phyloP scores from a whole-genome alignment of 1,140 invertebrate genomes.

The Agrypnia vestita region DNA sequence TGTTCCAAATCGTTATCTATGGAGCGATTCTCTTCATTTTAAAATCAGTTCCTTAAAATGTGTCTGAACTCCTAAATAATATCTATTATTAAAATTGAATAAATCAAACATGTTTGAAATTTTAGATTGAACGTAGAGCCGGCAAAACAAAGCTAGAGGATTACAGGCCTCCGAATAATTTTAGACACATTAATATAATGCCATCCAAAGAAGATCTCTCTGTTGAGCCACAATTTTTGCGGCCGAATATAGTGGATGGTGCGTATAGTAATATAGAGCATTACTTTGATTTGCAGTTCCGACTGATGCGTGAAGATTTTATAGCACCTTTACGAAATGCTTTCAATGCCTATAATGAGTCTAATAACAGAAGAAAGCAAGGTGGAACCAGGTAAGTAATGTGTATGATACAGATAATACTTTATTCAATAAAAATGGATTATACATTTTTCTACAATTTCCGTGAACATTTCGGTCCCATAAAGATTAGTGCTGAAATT shows the following conservation, averaged over 20 bases:
- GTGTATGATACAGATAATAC: too few species aligned
- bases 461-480: too few species aligned
- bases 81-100: background rate
- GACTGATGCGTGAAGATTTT: slow-evolving; percentile 85
- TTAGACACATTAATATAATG: slow-evolving; percentile 57
- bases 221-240: slow-evolving; percentile 66
- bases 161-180: slow-evolving; percentile 30
- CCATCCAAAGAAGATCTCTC: slow-evolving; percentile 60
- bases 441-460: too few species aligned
- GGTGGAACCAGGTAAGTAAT: slow-evolving; percentile 43
- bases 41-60: too few species aligned
- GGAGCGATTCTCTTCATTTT: background rate
- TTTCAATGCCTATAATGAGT: slow-evolving; percentile 64
- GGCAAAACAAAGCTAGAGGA: background rate
- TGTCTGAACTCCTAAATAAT: too few species aligned
- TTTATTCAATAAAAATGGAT: too few species aligned
- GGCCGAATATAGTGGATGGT: slow-evolving; percentile 76
- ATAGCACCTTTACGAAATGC: slow-evolving; percentile 75
- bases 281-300: slow-evolving; percentile 86
- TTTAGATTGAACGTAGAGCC: background rate
- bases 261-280: slow-evolving; percentile 77
- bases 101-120: background rate
- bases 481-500: too few species aligned
- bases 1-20: background rate
- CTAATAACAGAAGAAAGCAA: background rate